phyloP scores from a whole-genome alignment of 1,140 invertebrate genomes.

The Cydia fagiglandana region DNA sequence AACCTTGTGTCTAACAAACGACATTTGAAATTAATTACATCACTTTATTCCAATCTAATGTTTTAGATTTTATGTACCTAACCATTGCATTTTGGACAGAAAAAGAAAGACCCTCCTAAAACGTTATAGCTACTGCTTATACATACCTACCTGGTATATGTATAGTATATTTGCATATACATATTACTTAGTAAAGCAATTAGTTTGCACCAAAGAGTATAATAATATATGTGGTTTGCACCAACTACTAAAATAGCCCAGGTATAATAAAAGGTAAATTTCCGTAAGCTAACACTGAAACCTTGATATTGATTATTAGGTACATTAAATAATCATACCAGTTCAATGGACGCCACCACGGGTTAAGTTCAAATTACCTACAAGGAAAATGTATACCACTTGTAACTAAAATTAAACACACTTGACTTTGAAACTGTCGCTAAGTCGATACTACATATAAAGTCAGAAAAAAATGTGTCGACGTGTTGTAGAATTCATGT shows the following conservation, averaged over 20 bases:
- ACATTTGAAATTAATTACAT: conserved; percentile 14
- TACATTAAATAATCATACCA: conserved; percentile 29
- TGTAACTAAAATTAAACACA: background rate
- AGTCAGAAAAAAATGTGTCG: conserved; percentile 29
- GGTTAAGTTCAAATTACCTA: conserved; percentile 2
- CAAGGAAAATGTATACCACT: conserved; percentile 11
- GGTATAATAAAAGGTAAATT: background rate
- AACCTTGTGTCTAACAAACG: conserved; percentile 45
- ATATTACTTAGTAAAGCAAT: background rate
- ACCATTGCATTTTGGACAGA: background rate
- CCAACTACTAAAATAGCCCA: no score
- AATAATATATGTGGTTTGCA: no score
- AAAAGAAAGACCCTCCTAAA: no score
- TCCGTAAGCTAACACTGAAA: background rate
- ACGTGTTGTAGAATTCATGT: conserved; percentile 38
- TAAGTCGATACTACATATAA: background rate
- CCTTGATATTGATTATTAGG: conserved; percentile 12
- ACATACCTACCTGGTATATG: no score
- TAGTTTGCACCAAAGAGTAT: no score
- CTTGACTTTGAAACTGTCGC: background rate
- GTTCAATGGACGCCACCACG: conserved; percentile 21
- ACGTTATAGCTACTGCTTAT: background rate
- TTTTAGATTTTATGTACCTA: background rate
- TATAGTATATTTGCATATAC: no score
- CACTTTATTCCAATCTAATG: background rate